Percentiles rank a stretch among this genome's conserved stretches.
These are phyloP conservation scores for Drosophila pruinosa DNA, from an alignment of 1,140 invertebrate species.

Conservation along the genomic window DNA sequence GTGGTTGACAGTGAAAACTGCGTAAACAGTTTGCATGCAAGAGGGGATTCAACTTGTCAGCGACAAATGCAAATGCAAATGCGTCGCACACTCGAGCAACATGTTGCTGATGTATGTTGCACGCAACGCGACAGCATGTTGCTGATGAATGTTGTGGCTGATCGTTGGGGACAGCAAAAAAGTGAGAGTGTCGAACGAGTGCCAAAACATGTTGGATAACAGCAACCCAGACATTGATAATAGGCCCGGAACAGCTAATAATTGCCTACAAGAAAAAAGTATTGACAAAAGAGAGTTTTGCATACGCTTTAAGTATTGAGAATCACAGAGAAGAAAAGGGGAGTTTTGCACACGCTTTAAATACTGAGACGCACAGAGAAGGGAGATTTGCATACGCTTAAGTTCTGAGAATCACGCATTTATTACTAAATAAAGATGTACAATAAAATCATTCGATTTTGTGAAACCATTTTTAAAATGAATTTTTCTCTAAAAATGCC, in stretches of 20 bases:
- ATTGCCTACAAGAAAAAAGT: neutral
- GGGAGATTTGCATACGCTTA: too few species aligned
- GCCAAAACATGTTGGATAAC: conserved; percentile 42
- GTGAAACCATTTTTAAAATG: too few species aligned
- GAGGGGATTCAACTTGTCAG: conserved; percentile 21
- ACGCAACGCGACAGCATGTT: neutral
- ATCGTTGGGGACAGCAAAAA: conserved; percentile 24
- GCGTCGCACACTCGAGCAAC: conserved; percentile 24
- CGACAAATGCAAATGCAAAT: conserved; percentile 65
- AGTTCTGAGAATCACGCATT: too few species aligned
- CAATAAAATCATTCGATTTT: too few species aligned
- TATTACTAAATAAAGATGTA: too few species aligned
- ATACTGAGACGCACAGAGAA: too few species aligned
- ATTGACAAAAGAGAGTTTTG: neutral
- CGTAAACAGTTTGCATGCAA: conserved; percentile 1
- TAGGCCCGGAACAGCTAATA: conserved; percentile 7
- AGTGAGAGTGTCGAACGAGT: conserved; percentile 57
- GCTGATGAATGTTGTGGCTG: conserved; percentile 4
- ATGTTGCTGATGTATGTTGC: conserved; percentile 33
- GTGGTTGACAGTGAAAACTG: conserved; percentile 61
- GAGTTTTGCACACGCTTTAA: too few species aligned
- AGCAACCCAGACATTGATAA: conserved; percentile 31
- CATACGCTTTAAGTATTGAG: neutral
- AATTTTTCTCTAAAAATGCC: too few species aligned
- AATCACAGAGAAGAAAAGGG: neutral